phyloP scores from a whole-genome alignment of 2,888 invertebrate species.

The Cataglyphis rosenhaueri region DNA sequence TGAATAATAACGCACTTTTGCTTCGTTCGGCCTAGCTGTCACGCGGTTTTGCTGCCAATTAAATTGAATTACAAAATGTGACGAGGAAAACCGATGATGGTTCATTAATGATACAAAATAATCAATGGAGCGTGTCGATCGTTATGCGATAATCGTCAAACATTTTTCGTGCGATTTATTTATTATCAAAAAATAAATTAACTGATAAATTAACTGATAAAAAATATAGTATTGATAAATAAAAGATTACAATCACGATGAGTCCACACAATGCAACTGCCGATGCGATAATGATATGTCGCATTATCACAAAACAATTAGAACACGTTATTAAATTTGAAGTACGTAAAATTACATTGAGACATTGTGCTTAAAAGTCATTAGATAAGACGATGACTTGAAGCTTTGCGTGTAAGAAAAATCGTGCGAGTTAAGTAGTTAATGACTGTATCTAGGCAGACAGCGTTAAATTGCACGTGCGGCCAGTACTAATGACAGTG shows the following conservation, averaged over 20 bases:
- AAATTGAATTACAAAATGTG: conserved; percentile 24
- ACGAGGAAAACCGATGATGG: not conserved
- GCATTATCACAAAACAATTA: not conserved
- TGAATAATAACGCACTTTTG: not conserved
- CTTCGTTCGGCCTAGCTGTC: not conserved
- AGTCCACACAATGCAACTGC: not conserved
- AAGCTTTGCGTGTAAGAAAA: conserved; percentile 31
- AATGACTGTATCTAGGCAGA: not conserved
- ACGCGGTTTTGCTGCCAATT: not conserved
- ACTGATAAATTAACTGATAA: not conserved
- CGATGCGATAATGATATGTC: not conserved
- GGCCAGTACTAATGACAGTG: not conserved
- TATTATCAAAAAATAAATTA: not conserved
- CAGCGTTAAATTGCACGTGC: conserved; percentile 20
- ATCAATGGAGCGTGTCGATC: not conserved
- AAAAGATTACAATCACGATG: not conserved
- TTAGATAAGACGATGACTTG: conserved; percentile 1
- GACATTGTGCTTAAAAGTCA: not conserved
- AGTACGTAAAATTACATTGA: not conserved
- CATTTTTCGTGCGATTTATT: not conserved
- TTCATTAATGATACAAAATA: conserved; percentile 20
- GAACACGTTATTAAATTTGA: not conserved
- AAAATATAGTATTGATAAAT: not conserved
- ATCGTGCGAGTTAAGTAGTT: conserved; percentile 11
- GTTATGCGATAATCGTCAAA: not conserved